Conservation (phyloP, 2,113 vertebrate genomes). For the Ia io region DNA sequence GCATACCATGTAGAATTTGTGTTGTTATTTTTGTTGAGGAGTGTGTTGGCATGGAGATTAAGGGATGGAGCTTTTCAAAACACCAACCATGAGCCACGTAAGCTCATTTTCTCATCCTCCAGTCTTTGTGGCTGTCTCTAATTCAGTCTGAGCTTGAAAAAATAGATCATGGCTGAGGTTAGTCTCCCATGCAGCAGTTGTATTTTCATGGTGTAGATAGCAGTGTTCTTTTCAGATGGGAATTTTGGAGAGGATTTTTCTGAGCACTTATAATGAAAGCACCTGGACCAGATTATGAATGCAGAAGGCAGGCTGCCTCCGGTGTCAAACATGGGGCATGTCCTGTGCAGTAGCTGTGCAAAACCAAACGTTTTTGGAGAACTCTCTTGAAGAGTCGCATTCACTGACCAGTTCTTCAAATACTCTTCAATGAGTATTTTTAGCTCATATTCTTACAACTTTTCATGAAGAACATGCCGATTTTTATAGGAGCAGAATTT, state of each 20-base stretch:
- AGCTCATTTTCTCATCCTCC: background rate
- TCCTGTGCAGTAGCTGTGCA: background rate
- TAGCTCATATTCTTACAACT: background rate
- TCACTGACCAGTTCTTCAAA: background rate
- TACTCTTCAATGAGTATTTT: background rate
- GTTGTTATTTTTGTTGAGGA: background rate
- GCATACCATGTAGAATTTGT: background rate
- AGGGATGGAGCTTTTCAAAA: background rate
- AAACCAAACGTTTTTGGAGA: background rate
- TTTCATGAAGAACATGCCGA: background rate
- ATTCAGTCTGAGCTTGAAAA: background rate
- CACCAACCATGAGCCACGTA: background rate
- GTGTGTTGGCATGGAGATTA: background rate
- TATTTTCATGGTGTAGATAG: background rate
- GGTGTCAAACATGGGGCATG: background rate
- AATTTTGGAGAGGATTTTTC: background rate
- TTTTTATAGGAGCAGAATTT: conserved; percentile 16
- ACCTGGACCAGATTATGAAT: background rate
- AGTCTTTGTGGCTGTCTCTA: background rate
- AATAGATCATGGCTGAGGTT: background rate
- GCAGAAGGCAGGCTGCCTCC: background rate
- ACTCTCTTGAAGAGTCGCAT: background rate
- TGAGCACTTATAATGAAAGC: background rate
- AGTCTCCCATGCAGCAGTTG: background rate
- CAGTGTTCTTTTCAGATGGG: background rate